Evolutionary conservation across 2,797 vertebrate genomes (phyloP).

Genomic region (Lycodopsis pacificus): DNA sequence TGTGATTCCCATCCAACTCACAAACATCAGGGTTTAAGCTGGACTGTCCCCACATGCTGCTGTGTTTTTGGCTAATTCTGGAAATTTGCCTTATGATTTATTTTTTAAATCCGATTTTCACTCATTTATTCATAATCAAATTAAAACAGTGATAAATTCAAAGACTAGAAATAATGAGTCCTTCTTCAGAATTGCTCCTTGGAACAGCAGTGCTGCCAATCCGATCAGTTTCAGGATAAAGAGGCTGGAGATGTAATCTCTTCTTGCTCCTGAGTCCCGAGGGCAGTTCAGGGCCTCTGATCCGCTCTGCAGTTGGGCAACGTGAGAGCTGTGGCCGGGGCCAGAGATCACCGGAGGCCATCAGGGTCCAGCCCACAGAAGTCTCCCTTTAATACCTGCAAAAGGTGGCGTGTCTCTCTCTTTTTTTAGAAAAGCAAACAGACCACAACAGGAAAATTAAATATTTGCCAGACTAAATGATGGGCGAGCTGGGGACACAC

Average conservation of each 20-base stretch:
- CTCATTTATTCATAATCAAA: no score
- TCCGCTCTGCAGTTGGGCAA: constrained; percentile 39
- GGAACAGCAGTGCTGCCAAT: constrained; percentile 8
- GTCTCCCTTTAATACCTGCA: constrained; percentile 70
- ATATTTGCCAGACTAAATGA: constrained; percentile 83
- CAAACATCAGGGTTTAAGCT: constrained; percentile 28
- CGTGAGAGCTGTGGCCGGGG: constrained; percentile 18
- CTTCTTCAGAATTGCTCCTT: no score
- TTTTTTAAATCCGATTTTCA: no score
- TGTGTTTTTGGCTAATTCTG: constrained; percentile 17
- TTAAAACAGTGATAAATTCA: no score
- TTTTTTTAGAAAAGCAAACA: constrained; percentile 80
- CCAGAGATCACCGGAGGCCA: constrained; percentile 41
- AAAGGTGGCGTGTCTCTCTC: constrained; percentile 66
- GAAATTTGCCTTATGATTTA: no score
- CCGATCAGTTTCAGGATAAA: constrained; percentile 11
- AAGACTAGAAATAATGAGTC: no score
- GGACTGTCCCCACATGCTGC: background rate
- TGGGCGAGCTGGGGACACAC: constrained; percentile 62
- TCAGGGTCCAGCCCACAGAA: constrained; percentile 53
- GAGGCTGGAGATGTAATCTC: constrained; percentile 19
- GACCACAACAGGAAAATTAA: constrained; percentile 82
- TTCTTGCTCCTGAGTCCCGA: constrained; percentile 14
- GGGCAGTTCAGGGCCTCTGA: constrained; percentile 63
- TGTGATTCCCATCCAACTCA: constrained; percentile 17